Evolutionary conservation across 2,113 vertebrate genomes (phyloP), one percentile per base, ranked within the genome.

Genomic region (Gopherus flavomarginatus): DNA sequence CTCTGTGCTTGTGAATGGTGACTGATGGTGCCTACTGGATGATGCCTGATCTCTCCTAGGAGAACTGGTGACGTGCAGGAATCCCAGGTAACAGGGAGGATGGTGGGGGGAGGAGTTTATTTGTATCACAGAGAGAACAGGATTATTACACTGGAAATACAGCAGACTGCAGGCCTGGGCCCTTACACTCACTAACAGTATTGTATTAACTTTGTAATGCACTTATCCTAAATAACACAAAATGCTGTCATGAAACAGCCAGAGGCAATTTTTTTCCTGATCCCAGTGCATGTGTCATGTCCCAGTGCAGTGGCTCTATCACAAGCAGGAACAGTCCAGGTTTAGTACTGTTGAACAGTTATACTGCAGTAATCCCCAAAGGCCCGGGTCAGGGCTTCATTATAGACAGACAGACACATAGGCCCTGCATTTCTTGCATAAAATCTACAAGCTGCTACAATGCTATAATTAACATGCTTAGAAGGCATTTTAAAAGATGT

Each of bases 341-440:
- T 83, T 86, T 75, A 78, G 8, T 83, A 38, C 78, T 90, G 80
- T 90, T 85, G 81, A 93, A 89, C 83, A 83, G 78, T 94, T 84
- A 88, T 38, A 72, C 52, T 93, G 89, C 78, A 88, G 56, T 62
- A 90, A 38, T 88, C 4, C 44, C 65, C 65, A 22, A 72, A 72
- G 56, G 29, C 86, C 83, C 59, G 65, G 90, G 38, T 29, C 85
- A 95, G 89, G 81, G 65, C 65, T 38, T 72, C 65, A 22, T 21
- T 38, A 22, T 22, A 10, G 65, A n/a, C 62, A 69, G 62, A 27
- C 31, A 84, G 85, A 52, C 59, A 86, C 14, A 53, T 27, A 1
- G 1, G 56, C 93, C 84, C 10, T 3, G 77, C 87, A 93, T 86
- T 77, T 84, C 13, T 56, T 84, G 82, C 27, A 87, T 42, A 44